A percentile compares a stretch with the other conserved stretches of the same genome.
Conservation (phyloP, 2,113 vertebrate genomes). For the Desmodus rotundus region DNA sequence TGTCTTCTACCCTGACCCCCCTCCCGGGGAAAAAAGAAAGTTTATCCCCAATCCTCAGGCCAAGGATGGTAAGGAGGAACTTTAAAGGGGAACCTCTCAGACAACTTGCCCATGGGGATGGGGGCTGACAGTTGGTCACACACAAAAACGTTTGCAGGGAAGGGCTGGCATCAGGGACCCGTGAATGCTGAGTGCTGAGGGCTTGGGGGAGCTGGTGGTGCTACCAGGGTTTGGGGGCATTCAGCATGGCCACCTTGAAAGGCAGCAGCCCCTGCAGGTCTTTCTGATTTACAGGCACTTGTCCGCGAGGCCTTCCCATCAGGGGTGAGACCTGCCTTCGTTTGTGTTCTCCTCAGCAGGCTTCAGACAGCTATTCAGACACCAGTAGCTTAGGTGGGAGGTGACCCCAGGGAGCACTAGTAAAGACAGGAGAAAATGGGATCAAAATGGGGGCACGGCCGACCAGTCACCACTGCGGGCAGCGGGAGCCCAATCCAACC, state of each 20-base stretch:
- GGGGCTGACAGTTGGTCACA: background rate
- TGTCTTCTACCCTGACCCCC: background rate
- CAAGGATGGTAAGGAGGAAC: background rate
- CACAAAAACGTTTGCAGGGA: background rate
- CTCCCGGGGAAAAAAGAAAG: background rate
- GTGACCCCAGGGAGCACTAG: background rate
- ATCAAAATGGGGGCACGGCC: background rate
- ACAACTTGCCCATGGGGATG: background rate
- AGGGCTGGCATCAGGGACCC: background rate
- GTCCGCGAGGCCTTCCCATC: background rate
- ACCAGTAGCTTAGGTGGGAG: background rate
- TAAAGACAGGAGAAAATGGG: background rate
- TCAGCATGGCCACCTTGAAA: background rate
- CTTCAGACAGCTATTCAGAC: background rate
- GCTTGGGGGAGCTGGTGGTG: background rate
- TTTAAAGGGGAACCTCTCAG: background rate
- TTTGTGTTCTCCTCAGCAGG: background rate
- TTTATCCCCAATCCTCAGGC: background rate
- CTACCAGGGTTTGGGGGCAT: background rate
- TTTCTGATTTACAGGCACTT: background rate
- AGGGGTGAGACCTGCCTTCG: background rate
- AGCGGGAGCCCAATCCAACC: background rate
- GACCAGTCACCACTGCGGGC: background rate
- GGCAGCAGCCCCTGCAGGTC: background rate
- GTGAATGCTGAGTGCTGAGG: background rate